Evolutionary conservation across 2,888 invertebrate species (phyloP), one percentile per base, ranked within the genome.

Genomic region (Agrotis segetum): DNA sequence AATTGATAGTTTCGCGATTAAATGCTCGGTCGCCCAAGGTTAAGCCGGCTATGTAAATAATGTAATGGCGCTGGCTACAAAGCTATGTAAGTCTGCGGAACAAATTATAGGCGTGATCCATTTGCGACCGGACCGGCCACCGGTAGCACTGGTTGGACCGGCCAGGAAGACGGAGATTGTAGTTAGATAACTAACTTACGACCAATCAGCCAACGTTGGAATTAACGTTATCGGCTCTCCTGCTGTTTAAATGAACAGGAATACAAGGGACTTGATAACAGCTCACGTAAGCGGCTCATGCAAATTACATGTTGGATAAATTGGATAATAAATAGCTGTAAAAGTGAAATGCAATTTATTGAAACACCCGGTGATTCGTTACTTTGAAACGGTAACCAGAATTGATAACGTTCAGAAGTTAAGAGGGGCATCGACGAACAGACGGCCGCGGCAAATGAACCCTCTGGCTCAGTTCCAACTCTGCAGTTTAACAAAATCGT

Each of bases 11-110:
- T 81, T 84, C 63, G 76, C 82, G 79, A 81, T 82, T 79, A 81
- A 85, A 81, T 80, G 76, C 63, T 69, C 81, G 83, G 79, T 83
- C 79, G 84, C 80, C 82, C 88, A 89, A 90, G 90, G 90, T 89
- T 87, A 81, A 82, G 74, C 77, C 73, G 74, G 83, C 84, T 88
- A 90, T 90, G 89, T 83, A 87, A 89, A 90, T 89, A 85, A 74
- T 64, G 59, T 70, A 79, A 67, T 74, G 68, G 70, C 68, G 76
- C 66, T 74, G 72, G 72, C 71, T 79, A 82, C 66, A 74, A 82
- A 79, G 77, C 81, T 85, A 82, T 79, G 81, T 79, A 79, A 82
- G 77, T 73, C 84, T 73, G 74, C 76, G 82, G 81, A 85, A 85
- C 85, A 88, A 89, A 90, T 91, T 91, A 89, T 88, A 83, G 83